phyloP scores from a whole-genome alignment of 64 coral and sea anemone species.

The Hydrozoanthus tunicans region DNA sequence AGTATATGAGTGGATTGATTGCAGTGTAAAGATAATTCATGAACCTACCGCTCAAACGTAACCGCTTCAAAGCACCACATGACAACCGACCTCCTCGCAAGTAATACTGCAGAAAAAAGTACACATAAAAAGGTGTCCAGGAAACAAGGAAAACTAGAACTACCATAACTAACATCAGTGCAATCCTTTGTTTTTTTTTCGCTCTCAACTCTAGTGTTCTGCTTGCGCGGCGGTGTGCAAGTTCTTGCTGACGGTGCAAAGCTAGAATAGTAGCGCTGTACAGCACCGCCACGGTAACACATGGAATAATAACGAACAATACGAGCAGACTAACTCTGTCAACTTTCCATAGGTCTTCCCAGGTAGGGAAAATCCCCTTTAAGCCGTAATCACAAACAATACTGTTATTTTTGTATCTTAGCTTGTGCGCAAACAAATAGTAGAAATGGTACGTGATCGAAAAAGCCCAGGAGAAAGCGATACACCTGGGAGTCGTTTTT shows the following conservation, averaged over 20 bases:
- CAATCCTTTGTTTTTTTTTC: slow-evolving; percentile 3
- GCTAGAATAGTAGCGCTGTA: not conserved
- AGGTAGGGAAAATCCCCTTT: not conserved
- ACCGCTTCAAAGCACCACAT: not conserved
- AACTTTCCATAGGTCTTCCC: not conserved
- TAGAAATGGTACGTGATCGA: not conserved
- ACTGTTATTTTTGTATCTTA: not conserved
- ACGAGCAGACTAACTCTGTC: not conserved
- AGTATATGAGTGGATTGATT: not conserved
- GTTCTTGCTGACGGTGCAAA: not conserved
- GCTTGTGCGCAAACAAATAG: not conserved
- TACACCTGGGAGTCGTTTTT: slow-evolving; percentile 1
- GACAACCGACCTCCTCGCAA: not conserved
- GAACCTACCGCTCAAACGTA: not conserved
- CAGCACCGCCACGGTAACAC: not conserved
- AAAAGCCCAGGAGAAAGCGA: not conserved
- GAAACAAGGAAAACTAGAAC: not conserved
- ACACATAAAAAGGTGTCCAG: not conserved
- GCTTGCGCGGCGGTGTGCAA: not conserved
- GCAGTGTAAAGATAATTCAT: not conserved
- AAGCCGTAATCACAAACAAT: not conserved
- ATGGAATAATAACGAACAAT: not conserved
- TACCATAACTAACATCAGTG: not conserved
- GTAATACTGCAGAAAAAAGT: slow-evolving; percentile 6
- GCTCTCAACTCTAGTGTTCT: not conserved